These are phyloP conservation scores for Brenthis daphne DNA, from an alignment of 2,888 invertebrate genomes.

Conservation along the genomic window DNA sequence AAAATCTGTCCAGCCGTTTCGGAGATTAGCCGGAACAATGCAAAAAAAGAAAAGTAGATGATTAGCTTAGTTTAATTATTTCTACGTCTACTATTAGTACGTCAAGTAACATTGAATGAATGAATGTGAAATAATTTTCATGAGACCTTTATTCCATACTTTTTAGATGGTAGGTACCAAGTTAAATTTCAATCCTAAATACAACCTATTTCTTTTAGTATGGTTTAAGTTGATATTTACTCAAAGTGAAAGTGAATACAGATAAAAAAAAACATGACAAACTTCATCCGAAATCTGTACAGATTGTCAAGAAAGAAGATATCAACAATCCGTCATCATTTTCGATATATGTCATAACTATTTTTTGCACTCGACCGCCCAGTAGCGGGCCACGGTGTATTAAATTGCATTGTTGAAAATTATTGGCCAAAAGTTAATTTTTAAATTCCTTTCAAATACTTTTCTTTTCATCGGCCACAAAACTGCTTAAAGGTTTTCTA, in stretches of 20 bases:
- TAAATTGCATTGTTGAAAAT: constrained; percentile 60
- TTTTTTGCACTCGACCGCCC: constrained; percentile 61
- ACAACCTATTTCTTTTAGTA: no score
- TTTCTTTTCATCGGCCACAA: constrained; percentile 23
- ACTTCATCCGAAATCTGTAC: constrained; percentile 19
- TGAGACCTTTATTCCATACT: no score
- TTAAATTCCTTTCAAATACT: constrained; percentile 33
- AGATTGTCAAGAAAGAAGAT: neutral
- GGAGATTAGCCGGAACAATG: no score
- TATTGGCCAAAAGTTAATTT: constrained; percentile 70
- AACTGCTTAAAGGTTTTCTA: constrained; percentile 6
- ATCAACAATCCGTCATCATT: constrained; percentile 32
- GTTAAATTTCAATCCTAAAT: no score
- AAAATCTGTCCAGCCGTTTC: no score
- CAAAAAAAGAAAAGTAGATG: no score
- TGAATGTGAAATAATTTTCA: no score
- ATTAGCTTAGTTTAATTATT: no score
- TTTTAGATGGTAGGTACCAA: no score
- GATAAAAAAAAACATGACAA: neutral
- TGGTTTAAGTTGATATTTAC: no score
- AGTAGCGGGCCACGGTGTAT: constrained; percentile 62
- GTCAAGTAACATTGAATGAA: no score
- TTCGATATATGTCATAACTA: constrained; percentile 34
- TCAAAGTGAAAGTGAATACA: neutral
- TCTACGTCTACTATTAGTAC: no score